These are phyloP conservation scores for Euproctis similis DNA, from an alignment of 2,888 invertebrate species.

Conservation along the genomic window DNA sequence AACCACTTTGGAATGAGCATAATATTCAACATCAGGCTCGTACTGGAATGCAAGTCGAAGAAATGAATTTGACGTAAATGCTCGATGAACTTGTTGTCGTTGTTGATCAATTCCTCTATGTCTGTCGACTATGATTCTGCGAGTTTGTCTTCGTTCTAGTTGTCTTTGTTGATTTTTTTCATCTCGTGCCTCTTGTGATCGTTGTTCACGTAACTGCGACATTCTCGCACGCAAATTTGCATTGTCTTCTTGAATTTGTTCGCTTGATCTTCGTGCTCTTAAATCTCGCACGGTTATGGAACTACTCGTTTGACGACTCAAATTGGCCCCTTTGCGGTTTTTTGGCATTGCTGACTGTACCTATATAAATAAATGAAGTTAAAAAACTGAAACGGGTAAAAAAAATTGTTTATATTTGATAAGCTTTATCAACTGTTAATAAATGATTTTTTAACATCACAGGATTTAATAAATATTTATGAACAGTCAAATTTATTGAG, in stretches of 20 bases:
- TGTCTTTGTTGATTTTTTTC: conserved; percentile 15
- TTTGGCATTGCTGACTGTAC: conserved; percentile 16
- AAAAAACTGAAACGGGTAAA: neutral
- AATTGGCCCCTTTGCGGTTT: conserved; percentile 15
- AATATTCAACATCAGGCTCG: conserved; percentile 13
- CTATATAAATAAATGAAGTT: conserved; percentile 8
- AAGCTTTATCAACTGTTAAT: neutral
- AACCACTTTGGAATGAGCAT: conserved; percentile 16
- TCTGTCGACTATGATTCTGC: conserved; percentile 14
- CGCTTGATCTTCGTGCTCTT: conserved; percentile 10
- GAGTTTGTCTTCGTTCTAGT: conserved; percentile 14
- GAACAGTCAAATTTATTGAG: no score
- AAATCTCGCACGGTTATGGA: conserved; percentile 8
- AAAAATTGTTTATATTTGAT: no score
- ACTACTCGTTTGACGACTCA: conserved; percentile 10
- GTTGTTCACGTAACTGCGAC: conserved; percentile 9
- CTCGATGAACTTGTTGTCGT: conserved; percentile 16
- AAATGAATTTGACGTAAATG: conserved; percentile 14
- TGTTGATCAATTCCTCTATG: conserved; percentile 12
- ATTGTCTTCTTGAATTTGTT: conserved; percentile 19
- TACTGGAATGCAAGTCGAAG: conserved; percentile 16
- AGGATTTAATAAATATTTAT: conserved; percentile 3
- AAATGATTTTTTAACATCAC: conserved; percentile 4
- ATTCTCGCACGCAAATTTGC: conserved; percentile 7
- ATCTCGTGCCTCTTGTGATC: conserved; percentile 12